Evolutionary conservation across 2,797 vertebrate genomes (phyloP), one percentile per base, ranked within the genome.

Genomic region (Acridotheres tristis): DNA sequence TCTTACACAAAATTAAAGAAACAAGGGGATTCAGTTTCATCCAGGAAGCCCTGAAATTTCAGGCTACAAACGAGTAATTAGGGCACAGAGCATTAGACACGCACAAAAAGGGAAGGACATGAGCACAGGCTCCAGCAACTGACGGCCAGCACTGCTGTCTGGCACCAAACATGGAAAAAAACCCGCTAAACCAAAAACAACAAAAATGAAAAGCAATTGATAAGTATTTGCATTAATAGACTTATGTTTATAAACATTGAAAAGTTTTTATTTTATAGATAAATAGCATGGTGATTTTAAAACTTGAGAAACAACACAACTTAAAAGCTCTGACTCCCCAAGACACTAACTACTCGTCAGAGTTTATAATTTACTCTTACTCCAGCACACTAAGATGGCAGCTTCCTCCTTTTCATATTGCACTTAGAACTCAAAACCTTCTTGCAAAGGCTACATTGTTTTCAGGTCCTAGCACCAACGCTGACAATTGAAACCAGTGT

Each of bases 221-320:
- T 30, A 80, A 5, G 3, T 20, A 80, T 29, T 57, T 85, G 50
- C 61, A 91, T 85, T 76, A 57, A 80, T 3, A 94, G 78, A 92
- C 88, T 77, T 75, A 22, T 92, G 89, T 82, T 95, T 96, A 95
- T 85, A 96, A 96, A 96, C 78, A 85, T 30, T 83, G 87, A 80
- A 93, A 96, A 94, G 72, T 63, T 96, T 96, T 96, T 96, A 96
- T 96, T 96, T 94, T 92, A 63, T 94, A 96, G 92, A 94, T 96
- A 96, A 96, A 96, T 94, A 95, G 58, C 68, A 85, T 36, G 75
- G 53, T 90, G 72, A 94, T 93, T 91, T 89, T 87, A 89, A 89
- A 90, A 95, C 75, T 88, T 80, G 67, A 63, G 78, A 94, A 96
- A 96, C 48, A 85, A 85, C 30, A 91, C 72, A 91, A 62, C 80